phyloP scores from a whole-genome alignment of 53 echinoderm and acorn worm genomes.

The Crossaster papposus region DNA sequence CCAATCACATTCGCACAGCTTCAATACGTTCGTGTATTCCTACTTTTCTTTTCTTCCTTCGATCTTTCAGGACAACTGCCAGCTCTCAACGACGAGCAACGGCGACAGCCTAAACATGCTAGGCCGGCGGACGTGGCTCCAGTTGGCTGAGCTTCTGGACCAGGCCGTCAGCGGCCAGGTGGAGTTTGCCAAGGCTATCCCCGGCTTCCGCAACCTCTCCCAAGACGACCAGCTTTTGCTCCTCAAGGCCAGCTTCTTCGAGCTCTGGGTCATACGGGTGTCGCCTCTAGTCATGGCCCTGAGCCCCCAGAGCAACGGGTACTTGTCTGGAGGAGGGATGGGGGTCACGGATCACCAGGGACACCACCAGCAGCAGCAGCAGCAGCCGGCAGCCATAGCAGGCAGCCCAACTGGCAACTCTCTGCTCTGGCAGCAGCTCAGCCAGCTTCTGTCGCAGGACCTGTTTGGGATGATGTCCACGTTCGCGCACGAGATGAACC shows the following conservation, averaged over 20 bases:
- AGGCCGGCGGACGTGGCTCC: conserved; percentile 91
- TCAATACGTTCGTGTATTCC: background rate
- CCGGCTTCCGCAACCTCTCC: conserved; percentile 92
- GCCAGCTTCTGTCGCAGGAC: conserved; percentile 80
- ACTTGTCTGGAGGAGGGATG: background rate
- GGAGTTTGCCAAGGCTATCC: conserved; percentile 99
- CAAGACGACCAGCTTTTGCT: conserved; percentile 97
- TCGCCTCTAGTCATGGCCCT: conserved; percentile 79
- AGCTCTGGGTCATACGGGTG: conserved; percentile 89
- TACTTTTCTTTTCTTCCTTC: background rate
- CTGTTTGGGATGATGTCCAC: conserved; percentile 91
- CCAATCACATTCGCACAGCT: background rate
- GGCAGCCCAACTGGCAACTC: conserved; percentile 64
- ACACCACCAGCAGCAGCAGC: background rate
- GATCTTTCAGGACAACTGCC: conserved; percentile 47
- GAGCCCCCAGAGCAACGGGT: conserved; percentile 59
- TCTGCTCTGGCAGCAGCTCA: conserved; percentile 91
- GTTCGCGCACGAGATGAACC: conserved; percentile 90
- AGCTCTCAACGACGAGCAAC: conserved; percentile 47
- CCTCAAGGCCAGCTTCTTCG: conserved; percentile 93
- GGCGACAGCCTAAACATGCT: conserved; percentile 73
- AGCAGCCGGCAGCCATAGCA: background rate
- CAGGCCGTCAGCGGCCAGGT: conserved; percentile 98
- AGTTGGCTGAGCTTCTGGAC: conserved; percentile 89
- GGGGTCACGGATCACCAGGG: conserved; percentile 8